A percentile compares a stretch with the other conserved stretches of the same genome.
phyloP scores from a whole-genome alignment of 2,888 invertebrate species.

The Furcula furcula region DNA sequence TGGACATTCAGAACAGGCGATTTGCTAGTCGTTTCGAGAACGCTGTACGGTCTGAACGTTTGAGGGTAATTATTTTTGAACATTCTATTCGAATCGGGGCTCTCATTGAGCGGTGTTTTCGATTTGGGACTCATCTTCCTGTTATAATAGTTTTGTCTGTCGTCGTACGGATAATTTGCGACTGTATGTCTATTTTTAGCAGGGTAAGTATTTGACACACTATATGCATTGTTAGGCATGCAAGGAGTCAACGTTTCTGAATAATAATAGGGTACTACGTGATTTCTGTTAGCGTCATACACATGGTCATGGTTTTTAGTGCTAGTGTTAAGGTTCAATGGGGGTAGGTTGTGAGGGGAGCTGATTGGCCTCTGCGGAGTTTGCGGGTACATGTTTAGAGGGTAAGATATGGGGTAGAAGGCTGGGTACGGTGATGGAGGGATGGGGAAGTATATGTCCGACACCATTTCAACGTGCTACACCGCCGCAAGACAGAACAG shows the following conservation, averaged over 20 bases:
- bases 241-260: constrained; percentile 69
- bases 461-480: constrained; percentile 89
- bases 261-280: constrained; percentile 75
- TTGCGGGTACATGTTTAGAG: constrained; percentile 72
- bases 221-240: constrained; percentile 70
- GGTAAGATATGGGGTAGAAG: constrained; percentile 71
- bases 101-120: constrained; percentile 41
- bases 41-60: constrained; percentile 68
- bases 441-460: constrained; percentile 87
- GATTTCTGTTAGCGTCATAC: constrained; percentile 82
- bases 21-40: constrained; percentile 60
- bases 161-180: constrained; percentile 59
- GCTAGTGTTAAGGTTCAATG: constrained; percentile 45
- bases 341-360: constrained; percentile 59
- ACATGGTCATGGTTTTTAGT: constrained; percentile 68
- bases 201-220: constrained; percentile 43
- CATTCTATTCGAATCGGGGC: constrained; percentile 52
- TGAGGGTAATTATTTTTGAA: constrained; percentile 53
- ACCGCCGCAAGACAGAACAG: constrained; percentile 78
- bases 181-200: constrained; percentile 61
- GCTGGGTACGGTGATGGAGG: constrained; percentile 71
- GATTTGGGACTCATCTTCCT: constrained; percentile 51
- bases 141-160: constrained; percentile 54
- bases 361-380: constrained; percentile 54
- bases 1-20: constrained; percentile 51